Base-by-base conservation (phyloP, 2,888 invertebrate species). In the Drosophila prostipennis region DNA sequence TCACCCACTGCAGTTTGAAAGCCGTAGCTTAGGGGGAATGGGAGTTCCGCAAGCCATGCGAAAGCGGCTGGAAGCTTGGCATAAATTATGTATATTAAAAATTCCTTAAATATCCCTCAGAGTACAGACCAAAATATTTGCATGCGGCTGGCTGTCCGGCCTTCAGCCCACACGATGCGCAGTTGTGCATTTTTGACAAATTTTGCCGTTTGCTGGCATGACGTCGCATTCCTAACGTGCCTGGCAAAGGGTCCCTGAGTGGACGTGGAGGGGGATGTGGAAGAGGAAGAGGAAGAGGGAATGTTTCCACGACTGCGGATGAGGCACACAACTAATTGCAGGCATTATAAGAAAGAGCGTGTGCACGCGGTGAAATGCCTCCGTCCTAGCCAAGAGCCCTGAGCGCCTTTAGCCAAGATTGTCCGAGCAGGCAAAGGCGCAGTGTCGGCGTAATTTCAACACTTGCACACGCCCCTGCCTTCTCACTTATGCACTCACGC, bases 61-160 rank as follows among this genome's bases (percentile, higher is more conserved):
- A 29, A 29, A 29, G 29, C 29, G 29, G 29, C 7, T 29, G 2
- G 29, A 6, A 29, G 29, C 29, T 29, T 29, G 29, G 29, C 29
- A 29, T 29, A 29, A 83, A 88, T 87, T 87, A 72, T 79, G 79
- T 82, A 85, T 85, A 85, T 85, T 89, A 89, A 85, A 85, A 85
- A 85, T 85, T 89, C 89, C 85, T 76, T 32, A 79, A 87, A 89
- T 89, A 76, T 77, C 72, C 39, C 45, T 43, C 53, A 14, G 70
- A 56, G 58, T 29, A 56, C 53, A 56, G 73, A 67, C 77, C 64
- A 71, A 87, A 83, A 83, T 88, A 83, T 83, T 83, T 83, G 81
- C 82, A 88, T 88, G 81, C 87, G 87, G 69, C 72, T 79, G 69
- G 71, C 80, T 79, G 69, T 71, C 80, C 68, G 55, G 54, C 72